Conservation (phyloP, 2,797 vertebrate species). For the Sebastes steindachneri region DNA sequence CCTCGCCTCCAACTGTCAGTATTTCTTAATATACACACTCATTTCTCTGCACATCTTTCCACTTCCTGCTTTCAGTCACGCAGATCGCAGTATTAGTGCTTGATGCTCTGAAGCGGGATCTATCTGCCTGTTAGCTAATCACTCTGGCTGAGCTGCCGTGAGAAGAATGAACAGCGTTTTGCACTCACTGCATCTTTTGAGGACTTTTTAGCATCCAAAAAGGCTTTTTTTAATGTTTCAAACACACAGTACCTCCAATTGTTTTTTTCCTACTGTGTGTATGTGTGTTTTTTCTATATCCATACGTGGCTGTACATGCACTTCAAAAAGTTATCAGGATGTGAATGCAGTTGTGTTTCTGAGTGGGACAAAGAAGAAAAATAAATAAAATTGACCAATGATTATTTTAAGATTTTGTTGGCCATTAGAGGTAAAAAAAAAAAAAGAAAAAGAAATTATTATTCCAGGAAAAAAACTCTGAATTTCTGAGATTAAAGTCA, state of each 20-base stretch:
- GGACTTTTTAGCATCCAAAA: background rate
- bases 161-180: slow-evolving; percentile 18
- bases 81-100: slow-evolving; percentile 6
- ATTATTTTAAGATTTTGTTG: background rate
- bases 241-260: no score
- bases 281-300: background rate
- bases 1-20: slow-evolving; percentile 1
- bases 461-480: no score
- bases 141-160: slow-evolving; percentile 4
- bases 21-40: slow-evolving; percentile 6
- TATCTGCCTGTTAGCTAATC: background rate
- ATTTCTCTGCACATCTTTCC: background rate
- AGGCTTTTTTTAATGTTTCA: no score
- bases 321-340: background rate
- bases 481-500: no score
- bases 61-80: background rate
- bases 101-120: background rate
- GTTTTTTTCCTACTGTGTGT: no score
- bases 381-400: background rate
- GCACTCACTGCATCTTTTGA: background rate
- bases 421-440: no score
- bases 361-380: background rate
- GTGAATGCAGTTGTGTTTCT: background rate
- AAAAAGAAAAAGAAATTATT: fast-evolving
- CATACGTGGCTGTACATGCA: background rate